Conservation (phyloP, 2,888 invertebrate species). For the Gymnoscelis rufifasciata region DNA sequence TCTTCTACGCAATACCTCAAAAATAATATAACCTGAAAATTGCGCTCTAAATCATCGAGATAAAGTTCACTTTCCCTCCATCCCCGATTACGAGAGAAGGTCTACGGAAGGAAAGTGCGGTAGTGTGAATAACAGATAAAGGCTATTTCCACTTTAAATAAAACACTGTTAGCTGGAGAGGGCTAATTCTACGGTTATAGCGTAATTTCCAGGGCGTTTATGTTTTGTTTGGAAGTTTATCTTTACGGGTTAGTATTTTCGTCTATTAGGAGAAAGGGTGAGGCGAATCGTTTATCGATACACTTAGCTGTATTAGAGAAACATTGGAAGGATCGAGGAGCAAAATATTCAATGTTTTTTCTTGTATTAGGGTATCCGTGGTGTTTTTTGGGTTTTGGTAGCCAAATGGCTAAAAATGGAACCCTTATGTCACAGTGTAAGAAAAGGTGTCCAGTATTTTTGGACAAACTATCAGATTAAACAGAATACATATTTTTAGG, state of each 20-base stretch:
- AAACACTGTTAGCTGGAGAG: constrained; percentile 37
- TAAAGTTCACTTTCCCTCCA: background rate
- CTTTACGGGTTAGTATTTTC: constrained; percentile 1
- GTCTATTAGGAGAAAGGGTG: background rate
- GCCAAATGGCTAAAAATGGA: too few relatives aligned
- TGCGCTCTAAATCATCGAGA: background rate
- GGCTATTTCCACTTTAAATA: constrained; percentile 36
- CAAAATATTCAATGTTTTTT: too few relatives aligned
- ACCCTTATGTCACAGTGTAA: too few relatives aligned
- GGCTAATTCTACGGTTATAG: constrained; percentile 32
- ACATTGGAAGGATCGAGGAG: too few relatives aligned
- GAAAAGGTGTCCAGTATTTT: too few relatives aligned
- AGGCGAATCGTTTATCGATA: background rate
- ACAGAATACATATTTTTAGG: too few relatives aligned
- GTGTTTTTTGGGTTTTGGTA: too few relatives aligned
- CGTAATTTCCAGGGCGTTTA: constrained; percentile 12
- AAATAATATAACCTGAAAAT: background rate
- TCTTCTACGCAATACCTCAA: too few relatives aligned
- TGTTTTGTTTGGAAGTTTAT: constrained; percentile 13
- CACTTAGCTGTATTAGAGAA: background rate
- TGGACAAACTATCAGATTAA: too few relatives aligned
- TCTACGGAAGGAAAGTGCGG: constrained; percentile 26
- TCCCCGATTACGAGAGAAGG: background rate
- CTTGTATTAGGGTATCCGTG: too few relatives aligned
- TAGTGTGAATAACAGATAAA: constrained; percentile 41